Evolutionary conservation across 1,140 invertebrate species (phyloP), one percentile per base, ranked within the genome.

Genomic region (Macrosteles quadrilineatus): DNA sequence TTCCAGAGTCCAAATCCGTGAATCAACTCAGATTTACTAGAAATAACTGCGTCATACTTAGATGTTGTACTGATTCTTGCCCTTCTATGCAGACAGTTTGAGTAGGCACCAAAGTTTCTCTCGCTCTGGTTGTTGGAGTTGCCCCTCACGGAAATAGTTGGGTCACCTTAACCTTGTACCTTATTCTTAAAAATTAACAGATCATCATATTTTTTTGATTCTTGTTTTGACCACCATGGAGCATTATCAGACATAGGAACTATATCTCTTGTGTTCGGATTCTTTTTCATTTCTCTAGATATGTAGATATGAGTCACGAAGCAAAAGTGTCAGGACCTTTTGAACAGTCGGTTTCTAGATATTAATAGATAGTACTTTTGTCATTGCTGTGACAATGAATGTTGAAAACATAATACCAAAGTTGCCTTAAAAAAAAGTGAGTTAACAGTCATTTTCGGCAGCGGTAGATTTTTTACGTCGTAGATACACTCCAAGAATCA

Each of bases 391-490:
- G 55, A 17, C 23, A 6, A 27, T 71, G 70, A 25, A 72, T 59
- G 40, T 72, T 72, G 47, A 72, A 72, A 1, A 70, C 17, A 43
- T 70, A 66, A 2, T 55, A 47, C 68, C 71, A 65, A 1, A 70
- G 30, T 25, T 65, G 63, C 19, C 71, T 50, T 69, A 30, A 70
- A 70, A 59, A 72, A 72, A 21, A 65, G 71, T 1, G 25, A 14
- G 14, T 14, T 72, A 12, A 70, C 68, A 59, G 25, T 66, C 19
- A 72, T 4, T 19, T 70, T 70, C 30, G 71, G 71, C 12, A 72
- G 32, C 4, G 71, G 68, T 17, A 59, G 47, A 70, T 72, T 72
- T 57, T 72, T 68, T 53, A 12, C 57, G 40, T 72, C 70, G 62
- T 72, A 68, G 32, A 72, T 1, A 72, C 21, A 19, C 65, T 68